These are phyloP conservation scores for Aleiodes sp. DNA, from an alignment of 1,140 invertebrate genomes.

Conservation along the genomic window DNA sequence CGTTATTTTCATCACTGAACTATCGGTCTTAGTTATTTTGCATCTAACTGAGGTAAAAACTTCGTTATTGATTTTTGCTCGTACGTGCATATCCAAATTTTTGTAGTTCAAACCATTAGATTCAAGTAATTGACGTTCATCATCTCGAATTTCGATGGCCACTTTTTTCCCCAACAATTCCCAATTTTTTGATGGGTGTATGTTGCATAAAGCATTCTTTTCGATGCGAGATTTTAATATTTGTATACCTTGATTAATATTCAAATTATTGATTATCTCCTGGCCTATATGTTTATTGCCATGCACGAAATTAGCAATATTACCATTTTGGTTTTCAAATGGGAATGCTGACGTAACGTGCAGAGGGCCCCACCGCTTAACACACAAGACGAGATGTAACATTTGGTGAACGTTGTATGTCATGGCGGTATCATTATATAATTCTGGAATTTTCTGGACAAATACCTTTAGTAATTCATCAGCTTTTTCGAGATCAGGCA, in stretches of 20 bases:
- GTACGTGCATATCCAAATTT: neutral
- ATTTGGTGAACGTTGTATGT: neutral
- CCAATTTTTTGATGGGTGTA: no score
- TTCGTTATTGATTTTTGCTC: neutral
- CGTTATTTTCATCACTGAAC: no score
- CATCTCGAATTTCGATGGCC: neutral
- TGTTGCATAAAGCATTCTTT: neutral
- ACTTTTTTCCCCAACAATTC: neutral
- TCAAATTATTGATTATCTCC: slow-evolving; percentile 4
- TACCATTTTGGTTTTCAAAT: neutral
- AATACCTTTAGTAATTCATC: no score
- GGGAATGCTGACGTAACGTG: neutral
- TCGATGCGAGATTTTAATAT: neutral
- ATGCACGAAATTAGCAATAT: neutral
- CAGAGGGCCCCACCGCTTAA: neutral
- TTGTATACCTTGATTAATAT: neutral
- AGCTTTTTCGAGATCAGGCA: no score
- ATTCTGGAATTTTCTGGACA: neutral
- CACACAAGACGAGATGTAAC: neutral
- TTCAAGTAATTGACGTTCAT: neutral
- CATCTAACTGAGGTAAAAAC: no score
- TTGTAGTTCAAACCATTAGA: neutral
- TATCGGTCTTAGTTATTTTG: no score
- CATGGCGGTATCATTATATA: neutral
- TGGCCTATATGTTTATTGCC: neutral